Evolutionary conservation across 2,797 vertebrate species (phyloP).

Genomic region (Remorina albescens): DNA sequence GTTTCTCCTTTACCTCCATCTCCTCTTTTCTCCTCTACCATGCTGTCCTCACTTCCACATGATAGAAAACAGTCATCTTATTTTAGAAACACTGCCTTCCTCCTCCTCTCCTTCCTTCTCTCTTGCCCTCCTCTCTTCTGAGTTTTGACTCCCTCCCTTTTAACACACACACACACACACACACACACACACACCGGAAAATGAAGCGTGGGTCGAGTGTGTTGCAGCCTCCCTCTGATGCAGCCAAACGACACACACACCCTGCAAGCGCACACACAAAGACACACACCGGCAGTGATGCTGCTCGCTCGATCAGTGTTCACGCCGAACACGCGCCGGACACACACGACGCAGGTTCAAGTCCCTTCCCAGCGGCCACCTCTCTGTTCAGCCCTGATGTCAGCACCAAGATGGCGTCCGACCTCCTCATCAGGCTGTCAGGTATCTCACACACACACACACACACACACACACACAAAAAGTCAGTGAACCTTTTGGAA

Average conservation of each 20-base stretch:
- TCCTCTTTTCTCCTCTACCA: slow-evolving; percentile 37
- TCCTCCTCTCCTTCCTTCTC: slow-evolving; percentile 54
- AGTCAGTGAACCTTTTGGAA: too few species aligned
- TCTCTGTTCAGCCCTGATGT: slow-evolving; percentile 97
- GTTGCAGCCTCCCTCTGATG: slow-evolving; percentile 73
- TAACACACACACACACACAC: slow-evolving; percentile 36
- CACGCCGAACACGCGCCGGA: neutral
- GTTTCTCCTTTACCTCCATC: slow-evolving; percentile 17
- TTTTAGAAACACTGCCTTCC: slow-evolving; percentile 68
- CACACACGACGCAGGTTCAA: slow-evolving; percentile 49
- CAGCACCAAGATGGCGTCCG: slow-evolving; percentile 96
- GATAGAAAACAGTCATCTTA: slow-evolving; percentile 63
- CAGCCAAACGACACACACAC: slow-evolving; percentile 70
- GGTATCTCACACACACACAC: slow-evolving; percentile 75
- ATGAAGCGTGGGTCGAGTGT: slow-evolving; percentile 81
- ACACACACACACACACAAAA: neutral
- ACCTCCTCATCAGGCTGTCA: slow-evolving; percentile 98
- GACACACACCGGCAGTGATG: slow-evolving; percentile 26
- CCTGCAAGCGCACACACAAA: slow-evolving; percentile 50
- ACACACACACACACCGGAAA: slow-evolving; percentile 47
- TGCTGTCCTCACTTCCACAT: slow-evolving; percentile 66
- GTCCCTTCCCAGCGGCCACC: slow-evolving; percentile 85
- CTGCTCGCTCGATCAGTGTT: slow-evolving; percentile 21
- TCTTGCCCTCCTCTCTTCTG: slow-evolving; percentile 56
- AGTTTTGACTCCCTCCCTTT: slow-evolving; percentile 70